phyloP scores from a whole-genome alignment of 1,140 invertebrate genomes.

The Lineus longissimus region DNA sequence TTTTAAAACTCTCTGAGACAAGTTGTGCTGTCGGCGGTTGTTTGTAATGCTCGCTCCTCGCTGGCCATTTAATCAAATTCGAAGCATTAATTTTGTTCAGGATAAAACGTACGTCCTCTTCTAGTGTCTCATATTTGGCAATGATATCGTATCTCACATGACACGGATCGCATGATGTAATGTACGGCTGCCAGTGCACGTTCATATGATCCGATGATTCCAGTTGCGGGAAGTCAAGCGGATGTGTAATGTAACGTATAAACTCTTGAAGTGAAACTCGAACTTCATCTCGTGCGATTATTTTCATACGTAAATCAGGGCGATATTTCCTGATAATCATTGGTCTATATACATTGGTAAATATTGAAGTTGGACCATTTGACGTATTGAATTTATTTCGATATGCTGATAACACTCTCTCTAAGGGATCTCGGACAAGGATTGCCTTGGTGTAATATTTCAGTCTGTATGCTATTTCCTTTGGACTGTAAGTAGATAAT shows the following conservation, averaged over 20 bases:
- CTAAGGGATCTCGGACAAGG: conserved; percentile 86
- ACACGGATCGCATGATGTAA: conserved; percentile 81
- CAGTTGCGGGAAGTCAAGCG: conserved; percentile 47
- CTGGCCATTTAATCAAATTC: conserved; percentile 28
- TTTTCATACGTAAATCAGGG: conserved; percentile 65
- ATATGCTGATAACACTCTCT: conserved; percentile 83
- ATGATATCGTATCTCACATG: conserved; percentile 81
- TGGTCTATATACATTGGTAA: conserved; percentile 72
- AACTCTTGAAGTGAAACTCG: conserved; percentile 87
- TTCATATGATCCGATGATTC: conserved; percentile 57
- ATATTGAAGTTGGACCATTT: conserved; percentile 65
- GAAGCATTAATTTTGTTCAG: conserved; percentile 28
- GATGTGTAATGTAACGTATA: conserved; percentile 71
- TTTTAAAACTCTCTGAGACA: background rate
- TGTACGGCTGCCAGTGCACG: conserved; percentile 85
- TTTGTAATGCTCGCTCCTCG: background rate
- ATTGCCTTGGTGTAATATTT: conserved; percentile 76
- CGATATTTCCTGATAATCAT: conserved; percentile 76
- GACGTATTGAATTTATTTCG: conserved; percentile 72
- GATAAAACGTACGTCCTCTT: conserved; percentile 60
- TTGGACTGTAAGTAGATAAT: conserved; percentile 58
- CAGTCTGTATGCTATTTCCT: conserved; percentile 62
- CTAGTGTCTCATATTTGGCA: conserved; percentile 81
- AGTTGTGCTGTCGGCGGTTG: background rate
- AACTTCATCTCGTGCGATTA: conserved; percentile 70